phyloP scores from a whole-genome alignment of 2,113 vertebrate species.

The Pluvialis apricaria region DNA sequence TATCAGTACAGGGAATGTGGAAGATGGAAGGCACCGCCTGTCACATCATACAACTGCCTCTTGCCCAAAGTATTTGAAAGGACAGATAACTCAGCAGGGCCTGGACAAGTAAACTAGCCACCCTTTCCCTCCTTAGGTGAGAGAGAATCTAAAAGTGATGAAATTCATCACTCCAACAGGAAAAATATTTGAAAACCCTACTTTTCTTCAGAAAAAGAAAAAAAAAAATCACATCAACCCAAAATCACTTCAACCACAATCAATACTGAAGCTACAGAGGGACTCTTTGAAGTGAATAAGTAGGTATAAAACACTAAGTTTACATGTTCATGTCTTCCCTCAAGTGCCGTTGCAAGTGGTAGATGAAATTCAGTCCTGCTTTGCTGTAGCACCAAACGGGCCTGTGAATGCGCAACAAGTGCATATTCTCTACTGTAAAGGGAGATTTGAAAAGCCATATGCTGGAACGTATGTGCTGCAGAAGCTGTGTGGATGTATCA shows the following conservation, averaged over 20 bases:
- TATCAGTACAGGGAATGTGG: background rate
- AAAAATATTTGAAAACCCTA: background rate
- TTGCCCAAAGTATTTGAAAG: background rate
- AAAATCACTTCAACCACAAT: background rate
- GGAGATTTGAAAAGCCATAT: conserved; percentile 12
- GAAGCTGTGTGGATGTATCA: background rate
- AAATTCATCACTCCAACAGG: background rate
- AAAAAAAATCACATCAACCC: background rate
- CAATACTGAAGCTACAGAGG: background rate
- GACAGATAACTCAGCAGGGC: background rate
- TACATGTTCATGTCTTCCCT: background rate
- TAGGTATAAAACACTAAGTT: background rate
- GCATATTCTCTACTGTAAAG: background rate
- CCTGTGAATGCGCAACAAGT: background rate
- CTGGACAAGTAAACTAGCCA: background rate
- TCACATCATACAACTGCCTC: background rate
- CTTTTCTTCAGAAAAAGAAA: background rate
- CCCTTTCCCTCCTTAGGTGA: background rate
- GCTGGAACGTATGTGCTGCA: conserved; percentile 14
- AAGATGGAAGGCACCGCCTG: background rate
- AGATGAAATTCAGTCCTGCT: background rate
- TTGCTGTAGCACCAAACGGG: background rate
- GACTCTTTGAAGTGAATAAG: background rate
- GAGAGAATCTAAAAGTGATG: background rate
- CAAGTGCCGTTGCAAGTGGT: background rate